phyloP scores from a whole-genome alignment of 2,113 vertebrate genomes.

The Platysternon megacephalum region DNA sequence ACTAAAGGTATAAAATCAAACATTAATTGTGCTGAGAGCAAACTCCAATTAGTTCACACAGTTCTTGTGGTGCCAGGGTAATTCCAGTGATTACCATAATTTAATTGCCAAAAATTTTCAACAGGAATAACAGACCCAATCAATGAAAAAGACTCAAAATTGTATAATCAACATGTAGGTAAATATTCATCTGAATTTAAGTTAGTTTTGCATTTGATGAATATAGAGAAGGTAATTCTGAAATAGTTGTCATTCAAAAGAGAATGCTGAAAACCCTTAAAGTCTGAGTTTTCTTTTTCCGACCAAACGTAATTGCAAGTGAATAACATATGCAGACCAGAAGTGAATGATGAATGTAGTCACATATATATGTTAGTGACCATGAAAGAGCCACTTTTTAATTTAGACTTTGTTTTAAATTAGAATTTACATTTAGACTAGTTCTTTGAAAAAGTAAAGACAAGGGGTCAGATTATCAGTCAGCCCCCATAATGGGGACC shows the following conservation, averaged over 20 bases:
- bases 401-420: not conserved
- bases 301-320: not conserved
- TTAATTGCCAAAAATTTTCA: not conserved
- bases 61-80: not conserved
- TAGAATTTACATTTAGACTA: not conserved
- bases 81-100: not conserved
- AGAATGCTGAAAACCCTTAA: not conserved
- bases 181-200: not conserved
- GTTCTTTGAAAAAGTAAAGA: not conserved
- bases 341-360: not conserved
- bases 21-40: not conserved
- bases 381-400: not conserved
- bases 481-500: not conserved
- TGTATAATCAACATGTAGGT: not conserved
- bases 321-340: not conserved
- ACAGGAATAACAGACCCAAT: not conserved
- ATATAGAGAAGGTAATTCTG: not conserved
- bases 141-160: not conserved
- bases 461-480: not conserved
- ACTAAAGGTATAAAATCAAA: not conserved
- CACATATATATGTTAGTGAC: not conserved
- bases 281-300: not conserved
- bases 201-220: not conserved
- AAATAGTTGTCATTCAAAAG: not conserved
- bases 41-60: not conserved